A percentile compares a stretch with the other conserved stretches of the same genome.
Evolutionary conservation across 1,140 invertebrate species (phyloP).

Genomic region (Hydropsyche tenuis): DNA sequence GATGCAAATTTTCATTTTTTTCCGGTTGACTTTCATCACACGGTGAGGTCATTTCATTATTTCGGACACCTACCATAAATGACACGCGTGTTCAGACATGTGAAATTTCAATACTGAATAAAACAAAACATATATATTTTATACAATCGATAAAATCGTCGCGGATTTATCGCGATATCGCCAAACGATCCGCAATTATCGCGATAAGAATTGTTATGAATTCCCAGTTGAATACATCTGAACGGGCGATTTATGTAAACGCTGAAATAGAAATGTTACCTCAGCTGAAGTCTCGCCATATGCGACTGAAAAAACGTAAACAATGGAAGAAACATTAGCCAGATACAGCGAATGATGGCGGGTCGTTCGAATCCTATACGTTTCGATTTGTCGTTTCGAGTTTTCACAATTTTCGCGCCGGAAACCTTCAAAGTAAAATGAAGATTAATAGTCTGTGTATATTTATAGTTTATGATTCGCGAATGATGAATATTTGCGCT

Average conservation of each 20-base stretch:
- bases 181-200: neutral
- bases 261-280: slow-evolving; percentile 22
- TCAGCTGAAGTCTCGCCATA: slow-evolving; percentile 18
- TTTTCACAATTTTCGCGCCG: too few species aligned
- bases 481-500: too few species aligned
- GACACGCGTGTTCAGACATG: too few species aligned
- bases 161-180: neutral
- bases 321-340: neutral
- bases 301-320: neutral
- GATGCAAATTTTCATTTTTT: neutral
- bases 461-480: too few species aligned
- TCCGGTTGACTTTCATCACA: slow-evolving; percentile 4
- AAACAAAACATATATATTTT: too few species aligned
- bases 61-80: too few species aligned
- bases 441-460: too few species aligned
- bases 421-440: too few species aligned
- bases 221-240: neutral
- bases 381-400: too few species aligned
- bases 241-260: neutral
- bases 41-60: neutral
- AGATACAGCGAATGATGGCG: neutral
- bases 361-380: too few species aligned
- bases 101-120: too few species aligned
- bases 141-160: too few species aligned
- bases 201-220: neutral